These are phyloP conservation scores for Crypturellus undulatus DNA, from an alignment of 2,113 vertebrate species.

Conservation along the genomic window DNA sequence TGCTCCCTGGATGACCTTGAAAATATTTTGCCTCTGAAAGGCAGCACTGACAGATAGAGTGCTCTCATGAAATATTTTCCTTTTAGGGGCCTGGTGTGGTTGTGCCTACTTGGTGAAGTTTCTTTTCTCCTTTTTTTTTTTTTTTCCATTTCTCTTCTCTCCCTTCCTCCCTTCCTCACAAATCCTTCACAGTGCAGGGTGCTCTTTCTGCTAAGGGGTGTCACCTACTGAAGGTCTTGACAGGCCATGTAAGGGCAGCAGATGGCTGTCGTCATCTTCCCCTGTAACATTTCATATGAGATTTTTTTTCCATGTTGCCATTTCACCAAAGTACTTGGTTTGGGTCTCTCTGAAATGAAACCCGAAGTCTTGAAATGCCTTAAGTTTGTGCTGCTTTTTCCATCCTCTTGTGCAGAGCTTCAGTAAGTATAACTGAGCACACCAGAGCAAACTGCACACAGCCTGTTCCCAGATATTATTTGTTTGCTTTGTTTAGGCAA, in stretches of 20 bases:
- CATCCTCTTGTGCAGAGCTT: not conserved
- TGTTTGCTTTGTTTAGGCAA: not conserved
- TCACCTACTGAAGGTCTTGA: conserved; percentile 17
- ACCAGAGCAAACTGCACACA: not conserved
- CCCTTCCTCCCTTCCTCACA: fast-evolving
- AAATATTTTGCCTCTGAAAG: not conserved
- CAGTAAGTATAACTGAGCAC: not conserved
- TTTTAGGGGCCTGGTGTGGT: not conserved
- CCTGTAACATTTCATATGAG: not conserved
- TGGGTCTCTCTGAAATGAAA: not conserved
- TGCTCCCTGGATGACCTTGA: not conserved
- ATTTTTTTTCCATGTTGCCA: not conserved
- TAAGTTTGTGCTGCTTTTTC: not conserved
- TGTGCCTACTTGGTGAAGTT: not conserved
- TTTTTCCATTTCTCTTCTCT: not conserved
- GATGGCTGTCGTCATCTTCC: not conserved
- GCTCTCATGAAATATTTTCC: not conserved
- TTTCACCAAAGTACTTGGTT: not conserved
- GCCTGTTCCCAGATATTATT: not conserved
- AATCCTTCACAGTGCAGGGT: not conserved
- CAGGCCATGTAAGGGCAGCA: not conserved
- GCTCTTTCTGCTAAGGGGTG: not conserved
- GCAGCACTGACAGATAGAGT: fast-evolving
- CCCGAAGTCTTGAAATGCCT: not conserved
- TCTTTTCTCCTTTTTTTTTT: not conserved